Evolutionary conservation across 2,797 vertebrate species (phyloP).

Genomic region (Petrocephalus sullivani): DNA sequence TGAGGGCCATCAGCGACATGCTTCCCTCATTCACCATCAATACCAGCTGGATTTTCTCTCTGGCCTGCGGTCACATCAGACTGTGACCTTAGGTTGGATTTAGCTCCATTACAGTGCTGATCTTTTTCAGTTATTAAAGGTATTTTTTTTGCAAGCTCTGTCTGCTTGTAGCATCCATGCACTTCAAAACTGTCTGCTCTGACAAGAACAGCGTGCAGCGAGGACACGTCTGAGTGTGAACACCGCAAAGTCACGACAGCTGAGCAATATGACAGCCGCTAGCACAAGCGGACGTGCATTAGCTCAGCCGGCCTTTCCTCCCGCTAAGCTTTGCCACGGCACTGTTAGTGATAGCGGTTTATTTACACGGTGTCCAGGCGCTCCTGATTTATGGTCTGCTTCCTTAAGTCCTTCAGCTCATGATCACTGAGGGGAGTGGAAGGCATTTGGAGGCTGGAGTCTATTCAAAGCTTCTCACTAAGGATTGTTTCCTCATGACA

Average conservation of each 20-base stretch:
- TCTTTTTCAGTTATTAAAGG: neutral
- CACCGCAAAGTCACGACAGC: neutral
- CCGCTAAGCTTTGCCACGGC: neutral
- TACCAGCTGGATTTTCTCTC: neutral
- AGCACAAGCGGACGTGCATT: neutral
- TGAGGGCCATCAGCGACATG: neutral
- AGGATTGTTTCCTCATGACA: neutral
- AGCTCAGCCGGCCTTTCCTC: neutral
- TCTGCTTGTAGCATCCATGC: neutral
- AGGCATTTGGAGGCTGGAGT: neutral
- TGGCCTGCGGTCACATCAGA: neutral
- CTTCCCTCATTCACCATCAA: neutral
- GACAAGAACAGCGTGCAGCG: neutral
- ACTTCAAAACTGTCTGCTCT: neutral
- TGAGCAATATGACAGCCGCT: neutral
- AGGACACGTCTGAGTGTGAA: neutral
- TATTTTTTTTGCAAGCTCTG: neutral
- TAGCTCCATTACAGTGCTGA: neutral
- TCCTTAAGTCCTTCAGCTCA: neutral
- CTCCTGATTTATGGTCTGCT: slow-evolving; percentile 2
- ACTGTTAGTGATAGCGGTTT: neutral
- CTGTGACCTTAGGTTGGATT: neutral
- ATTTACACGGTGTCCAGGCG: neutral
- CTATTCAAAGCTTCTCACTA: neutral
- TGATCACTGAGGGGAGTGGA: neutral